Base-by-base conservation (phyloP, 2,888 invertebrate genomes). In the Schrankia costaestrigalis region DNA sequence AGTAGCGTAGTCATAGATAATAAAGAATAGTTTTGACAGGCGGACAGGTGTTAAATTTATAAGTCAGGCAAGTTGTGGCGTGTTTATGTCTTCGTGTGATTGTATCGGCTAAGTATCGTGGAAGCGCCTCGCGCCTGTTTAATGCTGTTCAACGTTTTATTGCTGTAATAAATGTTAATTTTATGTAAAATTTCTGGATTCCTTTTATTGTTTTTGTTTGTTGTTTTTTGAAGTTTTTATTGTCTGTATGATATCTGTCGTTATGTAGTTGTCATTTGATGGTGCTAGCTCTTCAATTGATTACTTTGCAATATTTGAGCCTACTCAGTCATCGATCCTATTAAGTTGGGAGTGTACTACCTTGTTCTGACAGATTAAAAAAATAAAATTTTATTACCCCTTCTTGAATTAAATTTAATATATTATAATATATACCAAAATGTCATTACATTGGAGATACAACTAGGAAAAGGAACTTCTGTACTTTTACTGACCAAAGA, bases 41-140 rank as follows among this genome's bases (percentile, higher is more conserved):
- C 45, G 43, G 77, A 73, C 79, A 78, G 78, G 79, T 78, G 79
- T 74, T 70, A 71, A 71, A 78, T 78, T 79, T 79, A 78, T 77
- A 68, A 64, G 58, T 64, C 54, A 26, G 56, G 61, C 54, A 61
- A 63, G 62, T 63, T 61, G 56, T 60, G 41, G 70, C 72, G 76
- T 74, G 74, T 71, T 70, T 64, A 61, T 65, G 60, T 54, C 55
- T 53, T 34, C 30, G 45, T 42, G 54, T 59, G 73, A 76, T 78
- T 48, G 57, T 71, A 73, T 74, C 72, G 56, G 40, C 45, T 53
- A 65, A 63, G 60, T 56, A 49, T 50, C 35, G 29, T 43, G 47
- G 54, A 47, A 53, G 60, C 54, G 45, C 57, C 60, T 59, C 38
- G 36, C 44, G 39, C 34, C 41, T 34, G 54, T 56, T 62, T 45